Percentiles rank a stretch among this genome's conserved stretches.
Conservation (phyloP, 2,888 invertebrate genomes). For the Drosophila dives region DNA sequence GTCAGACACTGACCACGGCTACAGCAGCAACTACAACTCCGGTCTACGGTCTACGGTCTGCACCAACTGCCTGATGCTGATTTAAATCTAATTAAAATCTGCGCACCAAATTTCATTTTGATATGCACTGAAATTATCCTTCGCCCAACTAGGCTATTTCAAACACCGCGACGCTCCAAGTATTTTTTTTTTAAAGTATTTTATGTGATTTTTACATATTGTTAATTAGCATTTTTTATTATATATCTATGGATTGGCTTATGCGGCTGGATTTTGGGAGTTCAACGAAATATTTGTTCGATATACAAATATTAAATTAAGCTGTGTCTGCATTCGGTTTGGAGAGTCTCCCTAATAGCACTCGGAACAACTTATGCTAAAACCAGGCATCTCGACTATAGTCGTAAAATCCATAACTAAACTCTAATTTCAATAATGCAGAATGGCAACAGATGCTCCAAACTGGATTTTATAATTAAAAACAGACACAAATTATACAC, state of each 20-base stretch:
- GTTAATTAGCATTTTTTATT: conserved; percentile 9
- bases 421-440: conserved; percentile 62
- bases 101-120: conserved; percentile 63
- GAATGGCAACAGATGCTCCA: conserved; percentile 16
- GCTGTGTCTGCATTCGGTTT: conserved; percentile 47
- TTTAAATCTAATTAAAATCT: conserved; percentile 78
- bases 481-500: conserved; percentile 1
- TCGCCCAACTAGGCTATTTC: conserved; percentile 24
- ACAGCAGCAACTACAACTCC: neutral
- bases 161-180: conserved; percentile 32
- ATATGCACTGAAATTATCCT: conserved; percentile 12
- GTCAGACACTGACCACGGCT: conserved; percentile 34
- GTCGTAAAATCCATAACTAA: conserved; percentile 56
- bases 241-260: conserved; percentile 14
- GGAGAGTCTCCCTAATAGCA: conserved; percentile 53
- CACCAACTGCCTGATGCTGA: conserved; percentile 51
- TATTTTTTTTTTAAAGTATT: conserved; percentile 5
- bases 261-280: conserved; percentile 42
- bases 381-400: conserved; percentile 37
- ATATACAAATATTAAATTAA: conserved; percentile 21
- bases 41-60: neutral
- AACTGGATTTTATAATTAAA: conserved; percentile 26
- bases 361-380: conserved; percentile 60
- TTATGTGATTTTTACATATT: neutral
- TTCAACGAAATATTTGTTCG: conserved; percentile 40